These are phyloP conservation scores for Corythornis leucogaster DNA, from an alignment of 2,797 vertebrate genomes.

Conservation along the genomic window DNA sequence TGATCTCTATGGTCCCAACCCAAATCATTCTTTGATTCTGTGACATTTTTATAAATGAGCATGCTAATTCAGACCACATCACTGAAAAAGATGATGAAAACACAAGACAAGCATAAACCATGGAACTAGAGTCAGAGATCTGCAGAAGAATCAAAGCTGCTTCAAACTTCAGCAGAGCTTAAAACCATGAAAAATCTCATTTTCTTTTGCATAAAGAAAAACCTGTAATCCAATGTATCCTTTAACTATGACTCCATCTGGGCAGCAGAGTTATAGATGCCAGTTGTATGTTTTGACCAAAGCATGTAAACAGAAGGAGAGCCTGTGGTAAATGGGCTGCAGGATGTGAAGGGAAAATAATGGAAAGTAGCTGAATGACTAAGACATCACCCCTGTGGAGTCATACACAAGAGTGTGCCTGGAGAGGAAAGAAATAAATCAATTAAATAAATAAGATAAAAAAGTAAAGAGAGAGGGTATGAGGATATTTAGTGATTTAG, in stretches of 20 bases:
- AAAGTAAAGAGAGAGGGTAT: neutral
- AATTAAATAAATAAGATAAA: neutral
- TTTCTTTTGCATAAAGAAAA: slow-evolving; percentile 3
- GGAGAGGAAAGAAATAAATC: neutral
- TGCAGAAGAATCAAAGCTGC: slow-evolving; percentile 16
- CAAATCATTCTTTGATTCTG: neutral
- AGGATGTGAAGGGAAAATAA: neutral
- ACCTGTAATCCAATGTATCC: neutral
- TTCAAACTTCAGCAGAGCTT: neutral
- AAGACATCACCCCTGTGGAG: neutral
- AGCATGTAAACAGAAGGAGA: neutral
- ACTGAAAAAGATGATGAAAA: neutral
- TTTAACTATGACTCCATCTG: neutral
- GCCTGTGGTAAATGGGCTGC: neutral
- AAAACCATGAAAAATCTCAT: neutral
- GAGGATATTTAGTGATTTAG: neutral
- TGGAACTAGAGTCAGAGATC: neutral
- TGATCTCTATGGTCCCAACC: neutral
- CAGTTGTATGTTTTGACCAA: neutral
- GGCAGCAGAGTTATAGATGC: neutral
- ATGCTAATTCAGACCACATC: neutral
- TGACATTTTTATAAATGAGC: neutral
- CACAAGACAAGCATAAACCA: neutral
- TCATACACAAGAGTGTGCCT: neutral
- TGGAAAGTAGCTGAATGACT: neutral